A percentile compares a stretch with the other conserved stretches of the same genome.
phyloP scores from a whole-genome alignment of 2,888 invertebrate genomes.

The Andrena fulva region DNA sequence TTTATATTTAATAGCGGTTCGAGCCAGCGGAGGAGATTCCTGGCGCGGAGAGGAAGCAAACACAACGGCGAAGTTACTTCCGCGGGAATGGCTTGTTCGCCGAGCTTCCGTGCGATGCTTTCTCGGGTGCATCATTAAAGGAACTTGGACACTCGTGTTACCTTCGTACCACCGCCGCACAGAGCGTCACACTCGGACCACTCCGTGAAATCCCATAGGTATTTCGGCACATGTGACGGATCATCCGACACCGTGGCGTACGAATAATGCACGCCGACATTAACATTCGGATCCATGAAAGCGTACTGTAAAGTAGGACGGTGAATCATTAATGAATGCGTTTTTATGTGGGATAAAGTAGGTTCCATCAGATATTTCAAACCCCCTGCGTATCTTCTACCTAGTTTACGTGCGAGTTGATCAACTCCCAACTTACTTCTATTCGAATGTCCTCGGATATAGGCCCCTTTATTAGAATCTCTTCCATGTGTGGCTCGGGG shows the following conservation, averaged over 20 bases:
- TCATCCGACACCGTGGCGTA: conserved; percentile 89
- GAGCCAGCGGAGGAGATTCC: neutral
- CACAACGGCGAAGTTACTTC: neutral
- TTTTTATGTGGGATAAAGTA: too few species aligned
- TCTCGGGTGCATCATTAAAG: too few species aligned
- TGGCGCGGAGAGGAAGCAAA: neutral
- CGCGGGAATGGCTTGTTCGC: too few species aligned
- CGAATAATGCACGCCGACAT: conserved; percentile 91
- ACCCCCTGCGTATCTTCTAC: too few species aligned
- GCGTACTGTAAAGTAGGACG: too few species aligned
- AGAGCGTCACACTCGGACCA: conserved; percentile 92
- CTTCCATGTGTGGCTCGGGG: conserved; percentile 91
- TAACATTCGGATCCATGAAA: conserved; percentile 86
- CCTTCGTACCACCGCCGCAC: conserved; percentile 92
- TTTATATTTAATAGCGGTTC: neutral
- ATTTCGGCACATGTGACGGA: conserved; percentile 86
- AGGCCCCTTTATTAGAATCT: conserved; percentile 93
- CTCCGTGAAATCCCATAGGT: conserved; percentile 91
- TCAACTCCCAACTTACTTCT: conserved; percentile 86
- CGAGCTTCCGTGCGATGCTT: too few species aligned
- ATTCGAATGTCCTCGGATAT: conserved; percentile 92
- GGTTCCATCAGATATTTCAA: too few species aligned
- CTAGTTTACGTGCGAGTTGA: neutral
- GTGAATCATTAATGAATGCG: too few species aligned
- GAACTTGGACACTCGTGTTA: conserved; percentile 49